Conservation (phyloP, 1,140 invertebrate species). For the Drosophila albomicans region DNA sequence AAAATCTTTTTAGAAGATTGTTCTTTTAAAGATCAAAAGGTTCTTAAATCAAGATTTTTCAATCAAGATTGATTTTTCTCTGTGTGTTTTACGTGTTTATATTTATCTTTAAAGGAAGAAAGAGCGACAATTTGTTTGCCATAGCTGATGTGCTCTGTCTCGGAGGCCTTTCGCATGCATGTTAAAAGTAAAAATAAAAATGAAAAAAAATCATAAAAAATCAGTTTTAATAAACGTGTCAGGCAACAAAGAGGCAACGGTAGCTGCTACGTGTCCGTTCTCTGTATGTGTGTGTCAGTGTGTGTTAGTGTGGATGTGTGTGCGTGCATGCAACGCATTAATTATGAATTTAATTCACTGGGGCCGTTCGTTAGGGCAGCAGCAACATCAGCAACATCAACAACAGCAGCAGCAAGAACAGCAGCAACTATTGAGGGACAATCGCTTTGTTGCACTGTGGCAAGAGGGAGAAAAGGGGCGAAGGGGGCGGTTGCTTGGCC, state of each 20-base stretch:
- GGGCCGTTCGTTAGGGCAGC: constrained; percentile 55
- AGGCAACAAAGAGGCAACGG: constrained; percentile 76
- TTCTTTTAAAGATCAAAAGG: no score
- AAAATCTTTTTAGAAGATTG: no score
- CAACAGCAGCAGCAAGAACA: background rate
- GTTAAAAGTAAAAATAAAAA: background rate
- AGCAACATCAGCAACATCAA: background rate
- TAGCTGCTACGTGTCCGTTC: constrained; percentile 68
- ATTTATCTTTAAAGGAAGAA: no score
- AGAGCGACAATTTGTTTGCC: background rate
- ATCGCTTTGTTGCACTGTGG: constrained; percentile 12
- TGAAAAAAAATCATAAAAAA: constrained; percentile 44
- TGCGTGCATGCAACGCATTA: constrained; percentile 83
- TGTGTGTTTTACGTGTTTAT: no score
- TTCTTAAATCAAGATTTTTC: no score
- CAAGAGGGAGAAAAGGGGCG: background rate
- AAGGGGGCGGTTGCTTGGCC: background rate
- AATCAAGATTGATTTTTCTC: background rate
- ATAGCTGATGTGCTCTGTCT: constrained; percentile 13
- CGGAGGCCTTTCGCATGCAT: background rate
- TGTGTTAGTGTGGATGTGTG: constrained; percentile 55
- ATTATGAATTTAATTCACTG: constrained; percentile 82
- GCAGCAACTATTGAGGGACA: constrained; percentile 34
- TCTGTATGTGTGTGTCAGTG: constrained; percentile 19
- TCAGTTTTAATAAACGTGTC: constrained; percentile 82